These are phyloP conservation scores for Spodoptera exigua DNA, from an alignment of 2,888 invertebrate genomes.

Conservation along the genomic window DNA sequence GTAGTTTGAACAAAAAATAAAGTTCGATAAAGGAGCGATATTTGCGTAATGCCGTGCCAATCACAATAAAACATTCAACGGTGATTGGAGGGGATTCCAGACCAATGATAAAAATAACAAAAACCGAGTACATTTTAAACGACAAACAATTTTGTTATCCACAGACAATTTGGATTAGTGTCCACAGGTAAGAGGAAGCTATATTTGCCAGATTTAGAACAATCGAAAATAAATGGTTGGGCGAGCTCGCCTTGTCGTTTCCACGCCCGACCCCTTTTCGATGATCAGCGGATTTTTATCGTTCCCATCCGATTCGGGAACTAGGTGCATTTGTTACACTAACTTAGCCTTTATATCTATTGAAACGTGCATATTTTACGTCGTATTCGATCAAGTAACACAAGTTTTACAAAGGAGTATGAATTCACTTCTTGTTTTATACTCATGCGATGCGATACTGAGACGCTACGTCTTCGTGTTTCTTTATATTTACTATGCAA, in stretches of 20 bases:
- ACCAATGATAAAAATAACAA: not conserved
- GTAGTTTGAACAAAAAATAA: conserved; percentile 17
- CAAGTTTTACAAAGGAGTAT: conserved; percentile 15
- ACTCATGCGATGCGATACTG: conserved; percentile 12
- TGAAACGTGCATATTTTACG: conserved; percentile 36
- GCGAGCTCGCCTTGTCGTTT: conserved; percentile 69
- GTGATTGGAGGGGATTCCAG: conserved; percentile 7
- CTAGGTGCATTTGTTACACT: conserved; percentile 57
- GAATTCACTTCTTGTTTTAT: conserved; percentile 23
- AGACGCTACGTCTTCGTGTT: conserved; percentile 44
- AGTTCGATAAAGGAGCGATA: conserved; percentile 12
- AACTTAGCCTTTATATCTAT: conserved; percentile 44
- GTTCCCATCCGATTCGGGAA: conserved; percentile 63
- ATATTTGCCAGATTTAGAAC: conserved; percentile 58
- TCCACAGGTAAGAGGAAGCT: conserved; percentile 36
- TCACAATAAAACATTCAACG: conserved; percentile 18
- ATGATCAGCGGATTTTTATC: conserved; percentile 77
- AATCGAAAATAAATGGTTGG: conserved; percentile 70
- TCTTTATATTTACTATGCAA: conserved; percentile 69
- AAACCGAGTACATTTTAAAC: not conserved
- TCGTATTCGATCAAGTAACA: conserved; percentile 20
- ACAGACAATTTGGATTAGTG: conserved; percentile 17
- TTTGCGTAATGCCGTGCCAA: conserved; percentile 22
- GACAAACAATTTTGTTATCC: conserved; percentile 14
- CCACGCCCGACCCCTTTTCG: conserved; percentile 55